Base-by-base conservation (phyloP, 92 coral and sea anemone genomes). In the Zoanthus sociatus region DNA sequence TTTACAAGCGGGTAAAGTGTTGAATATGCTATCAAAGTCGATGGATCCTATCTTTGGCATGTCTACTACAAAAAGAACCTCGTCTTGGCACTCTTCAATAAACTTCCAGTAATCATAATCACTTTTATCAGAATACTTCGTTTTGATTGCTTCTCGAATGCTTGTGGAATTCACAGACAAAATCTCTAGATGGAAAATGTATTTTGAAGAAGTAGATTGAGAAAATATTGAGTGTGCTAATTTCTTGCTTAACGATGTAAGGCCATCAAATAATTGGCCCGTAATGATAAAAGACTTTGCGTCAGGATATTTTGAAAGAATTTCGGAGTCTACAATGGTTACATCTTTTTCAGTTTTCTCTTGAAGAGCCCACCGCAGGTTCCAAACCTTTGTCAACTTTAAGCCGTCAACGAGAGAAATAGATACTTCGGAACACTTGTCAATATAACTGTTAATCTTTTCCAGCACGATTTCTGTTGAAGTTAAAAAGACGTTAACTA, bases 1-100 rank as follows among this genome's bases (percentile, higher is more conserved):
- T 61, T 11, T 61, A 17, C 72, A 78, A 9, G 5, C 8, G n/a
- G 84, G 84, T 42, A 78, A 70, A 16, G 42, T 32, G 17, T 37
- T 31, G 37, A 78, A 78, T 61, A 78, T 71, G 15, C 7, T 61
- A 10, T 0, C 30, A 31, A 78, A 61, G 56, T 78, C 72, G 42
- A 78, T 63, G 13, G 32, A 31, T 78, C 84, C 84, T 44, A 44
- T 78, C 84, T 60, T 78, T 8, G 84, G 84, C 84, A 78, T 78
- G 67, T 78, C 84, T 46, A 78, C 11, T 5, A 78, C 9, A n/a
- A 78, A 78, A 20, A 78, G n/a, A 61, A 78, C 72, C n/a, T 78
- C 32, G 6, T 78, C 84, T 6, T 61, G 72, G 45, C 61, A 17
- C 17, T 17, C 16, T 6, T 37, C 58, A 44, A 44, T 11, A 26